phyloP scores from a whole-genome alignment of 1,140 invertebrate genomes.

The Drosophila lowei region DNA sequence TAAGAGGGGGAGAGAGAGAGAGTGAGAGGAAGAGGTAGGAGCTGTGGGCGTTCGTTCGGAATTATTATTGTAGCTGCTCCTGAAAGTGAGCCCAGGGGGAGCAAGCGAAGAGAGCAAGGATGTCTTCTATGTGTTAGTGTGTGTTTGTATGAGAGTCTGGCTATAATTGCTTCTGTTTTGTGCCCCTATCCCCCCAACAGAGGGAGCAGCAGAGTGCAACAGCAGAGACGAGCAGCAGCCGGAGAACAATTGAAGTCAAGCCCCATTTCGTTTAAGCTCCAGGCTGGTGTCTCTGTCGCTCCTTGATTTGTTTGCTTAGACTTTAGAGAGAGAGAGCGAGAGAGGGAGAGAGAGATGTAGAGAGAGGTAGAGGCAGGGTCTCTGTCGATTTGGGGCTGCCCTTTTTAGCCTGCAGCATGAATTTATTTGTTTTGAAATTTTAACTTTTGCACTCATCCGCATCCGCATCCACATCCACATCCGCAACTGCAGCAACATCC shows the following conservation, averaged over 20 bases:
- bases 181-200: neutral
- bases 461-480: slow-evolving; percentile 25
- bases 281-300: slow-evolving; percentile 56
- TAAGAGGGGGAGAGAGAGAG: neutral
- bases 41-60: slow-evolving; percentile 46
- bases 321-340: slow-evolving; percentile 20
- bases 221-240: slow-evolving; percentile 12
- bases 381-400: slow-evolving; percentile 59
- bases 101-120: too few relatives aligned
- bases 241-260: slow-evolving; percentile 76
- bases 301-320: slow-evolving; percentile 76
- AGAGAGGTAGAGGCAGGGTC: neutral
- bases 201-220: slow-evolving; percentile 1
- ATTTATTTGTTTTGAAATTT: slow-evolving; percentile 82
- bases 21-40: slow-evolving; percentile 17
- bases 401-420: slow-evolving; percentile 76
- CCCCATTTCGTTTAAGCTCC: slow-evolving; percentile 64
- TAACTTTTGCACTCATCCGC: slow-evolving; percentile 67
- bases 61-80: slow-evolving; percentile 70
- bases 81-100: slow-evolving; percentile 37
- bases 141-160: slow-evolving; percentile 29
- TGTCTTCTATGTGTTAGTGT: too few relatives aligned
- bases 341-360: too few relatives aligned
- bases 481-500: slow-evolving; percentile 12
- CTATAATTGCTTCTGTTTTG: slow-evolving; percentile 72